Evolutionary conservation across 2,888 invertebrate species (phyloP).

Genomic region (Pyrocoelia pectoralis): DNA sequence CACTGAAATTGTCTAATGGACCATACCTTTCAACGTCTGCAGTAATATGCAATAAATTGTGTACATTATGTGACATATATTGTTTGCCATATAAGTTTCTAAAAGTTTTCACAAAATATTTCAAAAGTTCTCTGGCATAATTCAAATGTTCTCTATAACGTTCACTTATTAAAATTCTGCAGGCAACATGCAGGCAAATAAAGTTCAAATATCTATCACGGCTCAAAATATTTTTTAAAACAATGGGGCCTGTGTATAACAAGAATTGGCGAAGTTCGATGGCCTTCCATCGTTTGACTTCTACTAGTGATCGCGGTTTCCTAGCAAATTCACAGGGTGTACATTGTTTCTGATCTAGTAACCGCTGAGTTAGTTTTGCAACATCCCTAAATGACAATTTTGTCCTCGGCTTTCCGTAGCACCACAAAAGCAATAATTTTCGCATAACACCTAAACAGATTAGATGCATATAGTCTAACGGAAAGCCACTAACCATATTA

Average conservation of each 20-base stretch:
- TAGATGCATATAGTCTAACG: constrained; percentile 23
- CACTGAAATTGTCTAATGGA: constrained; percentile 16
- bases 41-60: constrained; percentile 18
- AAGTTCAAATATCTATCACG: constrained; percentile 28
- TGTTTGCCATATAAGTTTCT: constrained; percentile 19
- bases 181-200: constrained; percentile 24
- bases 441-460: constrained; percentile 19
- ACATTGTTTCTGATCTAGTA: neutral
- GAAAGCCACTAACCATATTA: constrained; percentile 17
- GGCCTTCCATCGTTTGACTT: constrained; percentile 35
- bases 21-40: constrained; percentile 18
- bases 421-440: constrained; percentile 22
- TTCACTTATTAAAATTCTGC: constrained; percentile 15
- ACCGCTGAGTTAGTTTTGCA: neutral
- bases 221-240: neutral
- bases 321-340: constrained; percentile 28
- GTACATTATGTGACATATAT: constrained; percentile 21
- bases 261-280: constrained; percentile 34
- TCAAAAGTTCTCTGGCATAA: constrained; percentile 19
- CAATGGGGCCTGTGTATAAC: constrained; percentile 27
- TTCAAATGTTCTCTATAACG: no score
- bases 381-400: constrained; percentile 1
- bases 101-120: constrained; percentile 21
- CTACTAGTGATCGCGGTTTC: constrained; percentile 28
- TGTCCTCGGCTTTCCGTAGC: neutral